Base-by-base conservation (phyloP, 2,888 invertebrate species). In the Allacma fusca region DNA sequence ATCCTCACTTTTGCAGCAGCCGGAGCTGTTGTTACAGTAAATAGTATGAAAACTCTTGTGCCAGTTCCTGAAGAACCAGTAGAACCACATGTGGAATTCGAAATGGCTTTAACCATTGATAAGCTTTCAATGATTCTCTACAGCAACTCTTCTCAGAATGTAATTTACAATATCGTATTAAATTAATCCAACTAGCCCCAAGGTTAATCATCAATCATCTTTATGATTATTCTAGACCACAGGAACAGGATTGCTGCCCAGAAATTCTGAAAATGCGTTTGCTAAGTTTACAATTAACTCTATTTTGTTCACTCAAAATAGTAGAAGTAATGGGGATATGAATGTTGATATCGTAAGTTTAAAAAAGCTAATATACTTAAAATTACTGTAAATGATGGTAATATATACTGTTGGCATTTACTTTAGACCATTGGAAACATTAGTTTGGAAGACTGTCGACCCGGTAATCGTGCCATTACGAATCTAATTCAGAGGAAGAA, bases 41-140 rank as follows among this genome's bases (percentile, higher is more conserved):
- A 62, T 7, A 71, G 72, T 24, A 57, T 65, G 62, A 44, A 44
- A 50, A 50, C 65, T 4, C 44, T 77, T n/a, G 43, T 77, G 0
- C 29, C 72, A 12, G 50, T 50, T 19, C 50, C 50, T 50, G 50
- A 50, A 16, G 50, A n/a, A 9, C 34, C 34, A 50, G 50, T 50
- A 12, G 50, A 19, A 16, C 50, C 16, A 9, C 50, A 50, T 16
- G 19, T 50, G 1, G 50, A 50, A 50, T n/a, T 50, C 16, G 7
- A 50, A 50, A 50, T 50, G 16, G 79, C 78, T 5, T 50, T 80
- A 0, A 74, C 69, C 62, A 70, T 83, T 65, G 81, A 80, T 0
- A 79, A 80, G 50, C 59, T 82, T 24, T 72, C 80, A 26, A 78
- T 82, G 62, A 73, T 82, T n/a, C 80, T 83, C 81, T 83, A 83